These are phyloP conservation scores for Dermatophagoides farinae DNA, from an alignment of 1,140 invertebrate species.

Conservation along the genomic window DNA sequence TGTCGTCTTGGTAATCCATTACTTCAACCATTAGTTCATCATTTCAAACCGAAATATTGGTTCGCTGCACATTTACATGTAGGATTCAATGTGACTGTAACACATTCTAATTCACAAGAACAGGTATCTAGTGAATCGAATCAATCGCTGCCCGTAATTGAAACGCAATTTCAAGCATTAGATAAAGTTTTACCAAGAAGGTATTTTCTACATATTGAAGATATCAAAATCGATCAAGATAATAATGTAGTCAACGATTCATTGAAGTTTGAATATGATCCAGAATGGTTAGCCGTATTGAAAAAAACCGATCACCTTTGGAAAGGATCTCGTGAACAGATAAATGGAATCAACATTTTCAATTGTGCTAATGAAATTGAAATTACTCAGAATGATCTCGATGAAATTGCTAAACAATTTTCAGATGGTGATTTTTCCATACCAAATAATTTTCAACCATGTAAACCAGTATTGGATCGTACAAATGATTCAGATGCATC, in stretches of 20 bases:
- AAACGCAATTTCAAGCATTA: slow-evolving; percentile 80
- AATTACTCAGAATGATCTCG: slow-evolving; percentile 45
- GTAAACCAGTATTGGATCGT: slow-evolving; percentile 37
- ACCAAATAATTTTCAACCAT: slow-evolving; percentile 53
- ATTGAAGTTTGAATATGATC: slow-evolving; percentile 49
- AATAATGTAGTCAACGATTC: background rate
- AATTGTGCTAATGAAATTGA: background rate
- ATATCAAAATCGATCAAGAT: slow-evolving; percentile 15
- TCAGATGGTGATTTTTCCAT: slow-evolving; percentile 36
- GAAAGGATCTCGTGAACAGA: slow-evolving; percentile 38
- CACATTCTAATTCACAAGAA: slow-evolving; percentile 32
- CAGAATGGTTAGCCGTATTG: slow-evolving; percentile 81
- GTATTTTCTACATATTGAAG: slow-evolving; percentile 49
- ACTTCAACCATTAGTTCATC: slow-evolving; percentile 49
- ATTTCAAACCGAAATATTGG: slow-evolving; percentile 71
- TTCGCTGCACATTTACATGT: slow-evolving; percentile 93
- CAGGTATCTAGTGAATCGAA: background rate
- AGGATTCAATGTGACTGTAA: slow-evolving; percentile 71
- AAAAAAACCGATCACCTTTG: slow-evolving; percentile 69
- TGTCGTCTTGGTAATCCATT: slow-evolving; percentile 64
- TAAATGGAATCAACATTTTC: slow-evolving; percentile 4
- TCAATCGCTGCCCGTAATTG: slow-evolving; percentile 19
- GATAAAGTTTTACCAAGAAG: slow-evolving; percentile 83
- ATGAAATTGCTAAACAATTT: slow-evolving; percentile 41
- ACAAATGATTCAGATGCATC: slow-evolving; percentile 26